Conservation (phyloP, 2,113 vertebrate genomes). For the Cryptotis parvus region DNA sequence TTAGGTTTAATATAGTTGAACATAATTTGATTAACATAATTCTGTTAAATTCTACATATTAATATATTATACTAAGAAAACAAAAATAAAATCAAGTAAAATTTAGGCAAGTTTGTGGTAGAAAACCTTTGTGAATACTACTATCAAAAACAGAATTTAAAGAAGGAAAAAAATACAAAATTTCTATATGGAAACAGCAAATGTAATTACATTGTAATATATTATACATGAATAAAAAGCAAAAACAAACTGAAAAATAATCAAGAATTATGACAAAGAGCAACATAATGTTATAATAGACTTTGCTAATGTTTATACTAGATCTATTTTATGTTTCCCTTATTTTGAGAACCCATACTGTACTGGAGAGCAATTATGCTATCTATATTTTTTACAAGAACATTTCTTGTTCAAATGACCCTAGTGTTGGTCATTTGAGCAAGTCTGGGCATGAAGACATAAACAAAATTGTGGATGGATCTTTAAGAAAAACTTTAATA, state of each 20-base stretch:
- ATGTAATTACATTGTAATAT: background rate
- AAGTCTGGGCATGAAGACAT: background rate
- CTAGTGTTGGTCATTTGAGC: background rate
- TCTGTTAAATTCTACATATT: background rate
- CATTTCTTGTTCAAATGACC: too few relatives aligned
- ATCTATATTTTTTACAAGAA: background rate
- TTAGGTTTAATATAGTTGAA: background rate
- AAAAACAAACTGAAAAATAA: background rate
- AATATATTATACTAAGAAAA: background rate
- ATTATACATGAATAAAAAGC: background rate
- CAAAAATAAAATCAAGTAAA: constrained; percentile 9
- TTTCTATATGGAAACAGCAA: background rate
- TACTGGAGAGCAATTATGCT: background rate
- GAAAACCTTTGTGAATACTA: background rate
- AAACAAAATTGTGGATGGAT: background rate
- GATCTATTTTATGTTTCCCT: background rate
- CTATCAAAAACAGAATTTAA: background rate
- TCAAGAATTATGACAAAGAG: background rate
- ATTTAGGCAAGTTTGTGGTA: background rate
- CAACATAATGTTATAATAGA: background rate
- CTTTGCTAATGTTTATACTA: background rate
- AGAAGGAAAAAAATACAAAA: background rate
- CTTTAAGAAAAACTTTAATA: background rate
- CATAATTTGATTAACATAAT: background rate
- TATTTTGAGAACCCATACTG: background rate